These are phyloP conservation scores for Monarcha castaneiventris DNA, from an alignment of 2,113 vertebrate genomes.

Conservation along the genomic window DNA sequence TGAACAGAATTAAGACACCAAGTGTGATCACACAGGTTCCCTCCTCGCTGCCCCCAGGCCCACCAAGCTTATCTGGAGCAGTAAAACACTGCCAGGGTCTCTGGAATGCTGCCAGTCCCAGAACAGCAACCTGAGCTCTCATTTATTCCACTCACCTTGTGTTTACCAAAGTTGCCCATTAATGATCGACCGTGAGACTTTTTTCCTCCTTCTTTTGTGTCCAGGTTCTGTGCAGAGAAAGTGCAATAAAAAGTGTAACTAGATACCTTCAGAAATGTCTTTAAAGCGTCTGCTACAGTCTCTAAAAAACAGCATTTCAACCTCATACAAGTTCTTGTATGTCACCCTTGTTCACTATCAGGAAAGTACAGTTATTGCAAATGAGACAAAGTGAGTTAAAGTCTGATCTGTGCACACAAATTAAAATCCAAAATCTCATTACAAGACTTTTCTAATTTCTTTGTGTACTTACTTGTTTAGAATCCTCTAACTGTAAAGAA, in stretches of 20 bases:
- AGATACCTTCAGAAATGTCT: background rate
- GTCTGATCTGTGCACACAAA: background rate
- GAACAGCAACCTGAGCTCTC: background rate
- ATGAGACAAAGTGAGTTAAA: background rate
- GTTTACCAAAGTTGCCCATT: slow-evolving; percentile 87
- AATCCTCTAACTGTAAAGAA: background rate
- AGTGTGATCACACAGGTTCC: background rate
- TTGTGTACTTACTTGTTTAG: background rate
- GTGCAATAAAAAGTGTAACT: background rate
- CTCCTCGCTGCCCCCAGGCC: background rate
- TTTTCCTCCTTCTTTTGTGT: slow-evolving; percentile 84
- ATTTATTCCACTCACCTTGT: slow-evolving; percentile 81
- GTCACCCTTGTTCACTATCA: background rate
- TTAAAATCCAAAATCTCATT: background rate
- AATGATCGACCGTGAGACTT: slow-evolving; percentile 89
- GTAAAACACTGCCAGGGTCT: background rate
- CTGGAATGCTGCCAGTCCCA: background rate
- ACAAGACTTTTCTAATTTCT: background rate
- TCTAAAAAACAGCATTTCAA: background rate
- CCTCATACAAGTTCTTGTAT: background rate
- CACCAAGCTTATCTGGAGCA: background rate
- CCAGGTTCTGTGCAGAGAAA: slow-evolving; percentile 79
- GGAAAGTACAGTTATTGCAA: background rate
- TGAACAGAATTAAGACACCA: background rate
- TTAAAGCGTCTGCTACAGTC: background rate